These are phyloP conservation scores for Automeris io DNA, from an alignment of 2,888 invertebrate genomes.

Conservation along the genomic window DNA sequence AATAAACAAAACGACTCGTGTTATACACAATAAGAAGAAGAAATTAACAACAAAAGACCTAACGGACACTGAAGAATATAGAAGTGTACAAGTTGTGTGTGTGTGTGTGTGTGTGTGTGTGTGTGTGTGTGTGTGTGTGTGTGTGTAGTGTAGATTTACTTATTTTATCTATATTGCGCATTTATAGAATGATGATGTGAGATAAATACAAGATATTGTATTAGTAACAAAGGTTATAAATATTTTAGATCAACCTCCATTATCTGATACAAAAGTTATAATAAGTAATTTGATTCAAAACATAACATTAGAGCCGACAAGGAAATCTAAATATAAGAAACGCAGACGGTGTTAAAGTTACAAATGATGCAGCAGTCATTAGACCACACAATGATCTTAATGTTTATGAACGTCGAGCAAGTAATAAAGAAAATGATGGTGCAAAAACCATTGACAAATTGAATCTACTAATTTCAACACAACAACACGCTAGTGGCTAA, in stretches of 20 bases:
- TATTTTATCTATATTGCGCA: too few relatives aligned
- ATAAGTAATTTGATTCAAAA: conserved; percentile 10
- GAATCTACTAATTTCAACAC: conserved; percentile 47
- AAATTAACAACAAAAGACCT: too few relatives aligned
- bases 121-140: too few relatives aligned
- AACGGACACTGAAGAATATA: too few relatives aligned
- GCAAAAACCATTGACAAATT: conserved; percentile 64
- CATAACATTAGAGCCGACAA: conserved; percentile 14
- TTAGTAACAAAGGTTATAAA: too few relatives aligned
- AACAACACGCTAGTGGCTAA: conserved; percentile 29
- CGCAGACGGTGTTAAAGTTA: conserved; percentile 39
- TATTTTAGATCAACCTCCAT: too few relatives aligned
- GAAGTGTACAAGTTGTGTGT: too few relatives aligned
- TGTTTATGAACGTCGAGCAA: conserved; percentile 36
- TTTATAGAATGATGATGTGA: too few relatives aligned
- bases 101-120: too few relatives aligned
- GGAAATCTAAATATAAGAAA: conserved; percentile 26
- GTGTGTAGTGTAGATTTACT: too few relatives aligned
- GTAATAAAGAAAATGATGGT: conserved; percentile 33
- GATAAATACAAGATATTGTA: too few relatives aligned
- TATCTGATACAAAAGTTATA: background rate
- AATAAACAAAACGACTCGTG: conserved; percentile 1
- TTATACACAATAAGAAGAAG: conserved; percentile 1
- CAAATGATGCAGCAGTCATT: conserved; percentile 53
- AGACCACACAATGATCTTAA: conserved; percentile 38